phyloP scores from a whole-genome alignment of 2,113 vertebrate genomes.

The Sebastes schlegelii region DNA sequence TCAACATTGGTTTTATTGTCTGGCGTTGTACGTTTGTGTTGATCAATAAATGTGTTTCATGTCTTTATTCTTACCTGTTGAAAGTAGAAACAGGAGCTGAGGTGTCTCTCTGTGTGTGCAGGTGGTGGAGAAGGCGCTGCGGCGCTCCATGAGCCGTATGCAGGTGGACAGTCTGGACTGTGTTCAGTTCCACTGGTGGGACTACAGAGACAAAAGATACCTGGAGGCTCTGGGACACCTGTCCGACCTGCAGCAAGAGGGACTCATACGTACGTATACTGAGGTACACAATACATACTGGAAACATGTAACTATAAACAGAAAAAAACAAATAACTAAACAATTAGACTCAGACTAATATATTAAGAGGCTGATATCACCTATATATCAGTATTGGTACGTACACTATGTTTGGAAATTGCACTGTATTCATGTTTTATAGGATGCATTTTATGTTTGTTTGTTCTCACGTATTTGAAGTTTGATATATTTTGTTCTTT shows the following conservation, averaged over 20 bases:
- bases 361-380: background rate
- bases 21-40: background rate
- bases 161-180: constrained; percentile 69
- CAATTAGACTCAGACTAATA: background rate
- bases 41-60: background rate
- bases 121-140: constrained; percentile 66
- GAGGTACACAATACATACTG: background rate
- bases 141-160: constrained; percentile 62
- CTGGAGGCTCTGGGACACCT: constrained; percentile 72
- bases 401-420: background rate
- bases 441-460: background rate
- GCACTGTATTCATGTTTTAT: background rate
- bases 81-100: background rate
- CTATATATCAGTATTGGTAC: background rate
- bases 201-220: constrained; percentile 71
- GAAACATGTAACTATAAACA: background rate
- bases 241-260: constrained; percentile 70
- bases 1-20: background rate
- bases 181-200: constrained; percentile 78
- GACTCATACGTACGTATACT: constrained; percentile 59
- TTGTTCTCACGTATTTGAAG: background rate
- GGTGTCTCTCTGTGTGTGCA: constrained; percentile 10
- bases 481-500: background rate
- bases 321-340: background rate
- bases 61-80: background rate